Base-by-base conservation (phyloP, 2,888 invertebrate species). In the Microplitis manilae region DNA sequence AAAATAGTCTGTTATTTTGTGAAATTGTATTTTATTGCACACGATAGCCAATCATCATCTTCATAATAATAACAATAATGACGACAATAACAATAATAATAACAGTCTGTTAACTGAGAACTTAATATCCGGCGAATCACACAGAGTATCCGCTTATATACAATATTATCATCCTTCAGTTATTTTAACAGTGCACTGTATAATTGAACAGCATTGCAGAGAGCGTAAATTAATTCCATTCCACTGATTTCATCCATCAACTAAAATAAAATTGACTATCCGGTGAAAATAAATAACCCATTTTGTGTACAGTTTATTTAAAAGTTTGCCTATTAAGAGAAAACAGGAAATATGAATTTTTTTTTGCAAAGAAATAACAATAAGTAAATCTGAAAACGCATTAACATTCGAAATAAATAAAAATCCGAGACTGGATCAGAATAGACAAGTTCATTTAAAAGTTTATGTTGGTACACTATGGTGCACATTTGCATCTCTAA, bases 121-220 rank as follows among this genome's bases (percentile, higher is more conserved):
- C 50, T 70, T 70, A 70, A 70, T 70, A 70, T 70, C 70, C 70
- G 70, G 30, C 17, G 59, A 41, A 60, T 70, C 20, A 70, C 60
- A 50, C 13, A 30, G 30, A 6, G 17, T 70, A 60, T 70, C 70
- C 70, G 60, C 60, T 13, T 50, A 50, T 50, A 30, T 50, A 59
- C 59, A 59, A 70, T 38, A 17, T 20, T 20, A 50, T 70, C 17
- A 70, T 38, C 70, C 30, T 20, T 17, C 30, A 50, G 50, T 60
- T n/a, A 70, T 60, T 67, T 6, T 30, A 20, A 20, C 17, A 59
- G 30, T 7, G 15, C 30, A 70, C 6, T 40, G 41, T 8, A 68
- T 40, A 68, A 17, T n/a, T 30, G 39, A 67, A 67, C 39, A 20
- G 20, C 20, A 39, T 67, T 67, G 67, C 6, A 13, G 30, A n/a